Conservation (phyloP, 2,113 vertebrate genomes). For the Elachura formosa region DNA sequence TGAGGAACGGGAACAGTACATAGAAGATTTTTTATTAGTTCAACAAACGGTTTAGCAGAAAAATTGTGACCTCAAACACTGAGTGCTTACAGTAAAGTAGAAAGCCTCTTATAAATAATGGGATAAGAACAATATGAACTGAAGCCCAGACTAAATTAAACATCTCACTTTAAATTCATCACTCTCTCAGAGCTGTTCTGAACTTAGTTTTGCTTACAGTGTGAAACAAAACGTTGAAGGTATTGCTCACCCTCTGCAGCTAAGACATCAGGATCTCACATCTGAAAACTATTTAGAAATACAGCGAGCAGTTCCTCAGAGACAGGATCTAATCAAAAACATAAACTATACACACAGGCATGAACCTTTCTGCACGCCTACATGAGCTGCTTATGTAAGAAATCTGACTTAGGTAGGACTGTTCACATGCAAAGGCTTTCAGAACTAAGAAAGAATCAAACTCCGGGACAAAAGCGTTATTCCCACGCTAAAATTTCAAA, state of each 20-base stretch:
- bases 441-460: neutral
- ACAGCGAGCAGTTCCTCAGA: neutral
- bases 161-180: neutral
- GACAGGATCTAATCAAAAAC: neutral
- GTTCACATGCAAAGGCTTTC: neutral
- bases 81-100: neutral
- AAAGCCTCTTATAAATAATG: neutral
- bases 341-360: neutral
- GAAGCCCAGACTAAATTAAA: conserved; percentile 6
- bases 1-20: neutral
- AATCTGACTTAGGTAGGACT: neutral
- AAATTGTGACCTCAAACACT: neutral
- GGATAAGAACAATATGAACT: neutral
- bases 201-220: neutral
- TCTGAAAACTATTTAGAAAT: neutral
- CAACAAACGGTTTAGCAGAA: neutral
- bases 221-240: neutral
- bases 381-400: neutral
- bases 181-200: neutral
- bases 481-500: neutral
- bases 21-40: neutral
- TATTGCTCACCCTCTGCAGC: neutral
- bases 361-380: neutral
- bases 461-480: neutral
- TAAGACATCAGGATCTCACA: neutral